Conservation (phyloP, 2,797 vertebrate genomes). For the Jordanella pulchra region DNA sequence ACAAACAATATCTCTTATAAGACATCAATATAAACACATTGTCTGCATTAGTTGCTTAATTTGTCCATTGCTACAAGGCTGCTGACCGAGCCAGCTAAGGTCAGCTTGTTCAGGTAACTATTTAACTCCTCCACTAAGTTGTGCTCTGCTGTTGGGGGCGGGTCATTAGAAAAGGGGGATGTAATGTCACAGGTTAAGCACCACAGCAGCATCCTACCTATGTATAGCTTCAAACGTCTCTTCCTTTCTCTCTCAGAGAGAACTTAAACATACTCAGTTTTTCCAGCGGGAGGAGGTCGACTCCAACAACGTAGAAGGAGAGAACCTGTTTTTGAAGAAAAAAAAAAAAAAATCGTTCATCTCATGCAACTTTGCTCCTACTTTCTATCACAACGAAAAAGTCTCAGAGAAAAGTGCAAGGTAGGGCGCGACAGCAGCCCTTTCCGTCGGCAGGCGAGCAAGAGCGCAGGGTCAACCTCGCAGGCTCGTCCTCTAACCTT, state of each 20-base stretch:
- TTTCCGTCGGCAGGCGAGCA: slow-evolving; percentile 56
- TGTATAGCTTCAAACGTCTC: slow-evolving; percentile 50
- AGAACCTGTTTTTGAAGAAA: slow-evolving; percentile 44
- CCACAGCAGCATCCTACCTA: slow-evolving; percentile 55
- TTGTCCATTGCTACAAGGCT: slow-evolving; percentile 62
- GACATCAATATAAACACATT: slow-evolving; percentile 49
- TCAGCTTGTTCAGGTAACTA: slow-evolving; percentile 59
- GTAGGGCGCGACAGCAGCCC: slow-evolving; percentile 55
- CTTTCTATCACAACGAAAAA: slow-evolving; percentile 51
- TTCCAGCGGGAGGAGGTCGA: slow-evolving; percentile 48
- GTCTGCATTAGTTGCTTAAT: slow-evolving; percentile 53
- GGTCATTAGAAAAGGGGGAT: slow-evolving; percentile 27
- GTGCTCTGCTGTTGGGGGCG: slow-evolving; percentile 63
- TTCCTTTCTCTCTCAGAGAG: slow-evolving; percentile 71
- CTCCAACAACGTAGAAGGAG: slow-evolving; percentile 47
- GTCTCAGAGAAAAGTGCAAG: slow-evolving; percentile 68
- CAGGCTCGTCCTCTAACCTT: slow-evolving; percentile 33
- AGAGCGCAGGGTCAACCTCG: slow-evolving; percentile 38
- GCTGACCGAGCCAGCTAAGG: slow-evolving; percentile 59
- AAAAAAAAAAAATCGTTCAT: slow-evolving; percentile 19
- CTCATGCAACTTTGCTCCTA: slow-evolving; percentile 43
- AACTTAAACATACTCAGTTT: slow-evolving; percentile 58
- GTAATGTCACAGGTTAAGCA: slow-evolving; percentile 70
- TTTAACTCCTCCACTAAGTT: slow-evolving; percentile 48
- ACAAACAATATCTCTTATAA: slow-evolving; percentile 36